Percentiles rank a stretch among this genome's conserved stretches.
Evolutionary conservation across 2,888 invertebrate genomes (phyloP).

Genomic region (Zygogramma bicolorata): DNA sequence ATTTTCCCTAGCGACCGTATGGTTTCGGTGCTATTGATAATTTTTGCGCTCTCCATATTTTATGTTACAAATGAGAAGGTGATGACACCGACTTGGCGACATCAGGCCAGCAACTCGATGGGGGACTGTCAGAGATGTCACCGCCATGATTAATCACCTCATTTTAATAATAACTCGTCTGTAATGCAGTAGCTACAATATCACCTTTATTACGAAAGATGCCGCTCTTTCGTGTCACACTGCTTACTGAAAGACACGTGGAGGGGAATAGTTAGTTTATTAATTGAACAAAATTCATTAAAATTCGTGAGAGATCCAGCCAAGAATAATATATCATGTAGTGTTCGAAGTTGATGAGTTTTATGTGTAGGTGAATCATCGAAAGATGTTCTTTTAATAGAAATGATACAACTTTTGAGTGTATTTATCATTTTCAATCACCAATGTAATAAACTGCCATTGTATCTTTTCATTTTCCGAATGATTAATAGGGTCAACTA

Average conservation of each 20-base stretch:
- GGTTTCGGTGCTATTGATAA: slow-evolving; percentile 31
- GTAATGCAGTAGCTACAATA: slow-evolving; percentile 64
- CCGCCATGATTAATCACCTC: slow-evolving; percentile 67
- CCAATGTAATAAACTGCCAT: no score
- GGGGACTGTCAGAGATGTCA: slow-evolving; percentile 64
- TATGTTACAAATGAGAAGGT: slow-evolving; percentile 61
- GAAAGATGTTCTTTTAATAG: neutral
- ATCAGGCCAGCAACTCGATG: slow-evolving; percentile 56
- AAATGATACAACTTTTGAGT: neutral
- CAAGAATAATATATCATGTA: neutral
- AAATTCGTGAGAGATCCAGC: neutral
- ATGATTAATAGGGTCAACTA: no score
- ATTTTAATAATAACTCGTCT: slow-evolving; percentile 68
- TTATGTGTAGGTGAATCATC: neutral
- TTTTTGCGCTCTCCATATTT: slow-evolving; percentile 38
- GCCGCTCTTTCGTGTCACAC: slow-evolving; percentile 44
- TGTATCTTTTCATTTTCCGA: no score
- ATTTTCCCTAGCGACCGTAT: neutral
- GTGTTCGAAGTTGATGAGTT: neutral
- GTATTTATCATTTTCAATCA: no score
- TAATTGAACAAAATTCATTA: slow-evolving; percentile 58
- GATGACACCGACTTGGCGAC: slow-evolving; percentile 61
- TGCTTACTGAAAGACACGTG: slow-evolving; percentile 62
- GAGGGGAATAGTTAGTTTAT: slow-evolving; percentile 57
- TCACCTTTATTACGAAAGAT: slow-evolving; percentile 65